Conservation (phyloP, 2,797 vertebrate species). For the Lagodon rhomboides region DNA sequence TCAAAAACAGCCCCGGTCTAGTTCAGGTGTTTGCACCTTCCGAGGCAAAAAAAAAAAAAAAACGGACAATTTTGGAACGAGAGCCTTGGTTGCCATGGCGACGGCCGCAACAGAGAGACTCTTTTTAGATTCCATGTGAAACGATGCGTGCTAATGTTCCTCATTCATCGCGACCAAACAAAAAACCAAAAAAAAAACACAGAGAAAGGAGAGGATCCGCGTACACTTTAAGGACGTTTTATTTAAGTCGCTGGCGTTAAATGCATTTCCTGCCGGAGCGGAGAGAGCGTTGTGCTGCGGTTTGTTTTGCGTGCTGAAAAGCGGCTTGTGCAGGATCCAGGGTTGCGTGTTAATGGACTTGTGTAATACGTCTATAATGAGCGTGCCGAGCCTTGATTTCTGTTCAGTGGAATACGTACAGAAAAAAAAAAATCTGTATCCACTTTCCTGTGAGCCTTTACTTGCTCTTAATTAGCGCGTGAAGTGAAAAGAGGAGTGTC, state of each 20-base stretch:
- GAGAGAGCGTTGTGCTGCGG: constrained; percentile 4
- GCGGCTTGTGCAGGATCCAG: constrained; percentile 19
- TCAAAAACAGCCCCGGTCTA: constrained; percentile 67
- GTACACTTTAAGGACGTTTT: constrained; percentile 20
- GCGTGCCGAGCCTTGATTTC: constrained; percentile 37
- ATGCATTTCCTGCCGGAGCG: constrained; percentile 16
- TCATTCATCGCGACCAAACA: constrained; percentile 36
- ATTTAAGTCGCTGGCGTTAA: constrained; percentile 5
- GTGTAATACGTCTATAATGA: neutral
- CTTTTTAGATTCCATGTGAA: constrained; percentile 60
- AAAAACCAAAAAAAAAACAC: constrained; percentile 21
- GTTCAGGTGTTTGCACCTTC: constrained; percentile 80
- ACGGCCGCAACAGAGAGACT: constrained; percentile 56
- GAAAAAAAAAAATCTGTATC: neutral
- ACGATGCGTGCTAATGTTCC: constrained; percentile 50
- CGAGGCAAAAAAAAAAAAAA: constrained; percentile 28
- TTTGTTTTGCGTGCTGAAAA: constrained; percentile 32
- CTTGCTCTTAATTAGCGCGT: constrained; percentile 16
- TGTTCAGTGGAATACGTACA: neutral
- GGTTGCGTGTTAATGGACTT: constrained; percentile 24
- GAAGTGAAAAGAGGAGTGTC: constrained; percentile 2
- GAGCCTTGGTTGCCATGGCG: constrained; percentile 66
- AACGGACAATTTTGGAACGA: constrained; percentile 57
- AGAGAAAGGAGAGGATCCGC: constrained; percentile 13
- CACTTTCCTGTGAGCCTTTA: neutral